phyloP scores from a whole-genome alignment of 2,113 vertebrate genomes.

The Isichthys henryi region DNA sequence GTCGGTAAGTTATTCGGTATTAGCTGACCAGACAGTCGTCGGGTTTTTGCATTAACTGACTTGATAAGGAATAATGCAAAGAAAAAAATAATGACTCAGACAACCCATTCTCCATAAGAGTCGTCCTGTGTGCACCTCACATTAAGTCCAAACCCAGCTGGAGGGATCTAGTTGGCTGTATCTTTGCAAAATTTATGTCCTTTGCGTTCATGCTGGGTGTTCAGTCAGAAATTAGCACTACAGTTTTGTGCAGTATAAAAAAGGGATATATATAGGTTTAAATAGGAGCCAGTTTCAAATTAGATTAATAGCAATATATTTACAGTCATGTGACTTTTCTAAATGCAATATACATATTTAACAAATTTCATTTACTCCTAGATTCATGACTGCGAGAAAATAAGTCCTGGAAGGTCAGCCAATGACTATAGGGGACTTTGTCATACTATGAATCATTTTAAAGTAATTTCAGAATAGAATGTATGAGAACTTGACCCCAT shows the following conservation, averaged over 20 bases:
- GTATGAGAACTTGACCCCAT: not conserved
- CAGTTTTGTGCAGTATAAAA: not conserved
- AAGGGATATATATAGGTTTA: not conserved
- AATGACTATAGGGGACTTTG: not conserved
- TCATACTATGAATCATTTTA: not conserved
- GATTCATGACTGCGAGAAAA: not conserved
- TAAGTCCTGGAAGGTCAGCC: not conserved
- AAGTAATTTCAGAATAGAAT: not conserved
- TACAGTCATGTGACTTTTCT: not conserved
- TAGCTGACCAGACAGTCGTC: not conserved
- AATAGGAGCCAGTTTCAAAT: conserved; percentile 1
- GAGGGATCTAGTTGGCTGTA: not conserved
- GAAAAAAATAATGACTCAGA: not conserved
- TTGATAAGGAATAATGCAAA: not conserved
- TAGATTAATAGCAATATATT: conserved; percentile 10
- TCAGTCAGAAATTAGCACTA: not conserved
- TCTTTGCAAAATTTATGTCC: not conserved
- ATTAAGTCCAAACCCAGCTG: conserved; percentile 12
- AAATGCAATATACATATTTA: conserved; percentile 6
- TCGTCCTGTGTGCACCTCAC: not conserved
- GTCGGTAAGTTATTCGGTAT: not conserved
- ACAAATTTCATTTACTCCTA: conserved; percentile 4
- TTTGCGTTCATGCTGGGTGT: not conserved
- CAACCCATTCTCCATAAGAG: not conserved
- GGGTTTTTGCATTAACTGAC: not conserved